phyloP scores from a whole-genome alignment of 1,140 invertebrate species.

The Bombus superbus region DNA sequence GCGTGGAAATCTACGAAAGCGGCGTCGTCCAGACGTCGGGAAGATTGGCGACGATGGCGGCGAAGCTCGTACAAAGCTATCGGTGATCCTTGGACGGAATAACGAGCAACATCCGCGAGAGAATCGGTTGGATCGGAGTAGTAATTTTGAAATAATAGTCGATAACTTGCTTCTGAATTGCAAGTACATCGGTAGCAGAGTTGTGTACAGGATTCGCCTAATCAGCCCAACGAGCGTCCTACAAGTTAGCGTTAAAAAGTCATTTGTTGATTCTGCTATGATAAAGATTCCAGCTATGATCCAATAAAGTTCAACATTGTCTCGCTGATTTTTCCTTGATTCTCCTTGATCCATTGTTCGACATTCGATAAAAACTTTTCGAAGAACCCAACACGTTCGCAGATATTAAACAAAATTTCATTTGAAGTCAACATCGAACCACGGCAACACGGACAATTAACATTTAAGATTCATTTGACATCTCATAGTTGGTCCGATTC shows the following conservation, averaged over 20 bases:
- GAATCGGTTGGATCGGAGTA: constrained; percentile 15
- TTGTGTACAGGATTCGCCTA: not conserved
- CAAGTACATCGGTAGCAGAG: not conserved
- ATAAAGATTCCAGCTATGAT: no score
- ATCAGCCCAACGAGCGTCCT: no score
- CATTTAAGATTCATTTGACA: no score
- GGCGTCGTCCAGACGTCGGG: not conserved
- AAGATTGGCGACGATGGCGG: not conserved
- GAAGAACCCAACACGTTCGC: no score
- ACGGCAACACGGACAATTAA: no score
- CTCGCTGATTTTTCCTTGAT: no score
- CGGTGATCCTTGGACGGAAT: constrained; percentile 25
- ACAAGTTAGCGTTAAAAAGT: not conserved
- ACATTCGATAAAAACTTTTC: no score
- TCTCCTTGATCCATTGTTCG: no score
- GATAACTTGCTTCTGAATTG: not conserved
- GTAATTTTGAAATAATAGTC: constrained; percentile 30
- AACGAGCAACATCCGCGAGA: not conserved
- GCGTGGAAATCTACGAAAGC: not conserved
- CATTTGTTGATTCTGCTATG: no score
- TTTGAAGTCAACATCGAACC: no score
- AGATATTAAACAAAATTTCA: no score
- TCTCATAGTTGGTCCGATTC: not conserved
- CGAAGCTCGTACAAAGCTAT: constrained; percentile 23
- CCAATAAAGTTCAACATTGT: no score